Evolutionary conservation across 2,888 invertebrate species (phyloP), one percentile per base, ranked within the genome.

Genomic region (Lasioglossum pauxillum): DNA sequence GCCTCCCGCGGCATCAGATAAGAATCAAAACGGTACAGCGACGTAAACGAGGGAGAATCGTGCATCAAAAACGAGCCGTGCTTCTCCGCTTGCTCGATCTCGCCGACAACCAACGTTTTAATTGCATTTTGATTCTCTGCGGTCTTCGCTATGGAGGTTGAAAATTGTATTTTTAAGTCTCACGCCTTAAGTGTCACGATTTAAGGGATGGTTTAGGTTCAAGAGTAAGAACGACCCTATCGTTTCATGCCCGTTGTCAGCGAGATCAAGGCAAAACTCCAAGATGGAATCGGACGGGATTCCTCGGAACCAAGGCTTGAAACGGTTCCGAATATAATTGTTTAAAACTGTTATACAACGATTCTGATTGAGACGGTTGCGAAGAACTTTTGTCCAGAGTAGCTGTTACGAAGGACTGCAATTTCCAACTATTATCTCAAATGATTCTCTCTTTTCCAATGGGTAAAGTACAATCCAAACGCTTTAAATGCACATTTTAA

Each of bases 251-350:
- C 19, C 3, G 19, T 64, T 67, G 41, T 46, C 44, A 27, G 57
- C 38, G 82, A 78, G 49, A 82, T 49, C 60, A 60, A 84, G 75
- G 46, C 44, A 31, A 44, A 77, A 69, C 69, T 75, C 75, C 35
- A 35, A 46, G 41, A 82, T 75, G 75, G 82, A 64, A 64, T 83
- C 74, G 86, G 89, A 89, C 86, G 86, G 84, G 89, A 88, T 89
- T 83, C 53, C 74, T 74, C 27, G 49, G 57, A 57, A 57, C n/a
- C 57, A 57, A 57, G 57, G 57, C 57, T 57, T 57, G 57, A 57
- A n/a, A 57, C 57, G 57, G n/a, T n/a, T n/a, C 12, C 12, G 57
- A 57, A 57, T n/a, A n/a, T 57, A 57, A 57, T 57, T 57, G 57
- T 57, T n/a, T n/a, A 57, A n/a, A 57, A 57, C 12, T 57, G 57